Conservation (phyloP, 2,113 vertebrate genomes). For the Melospiza georgiana region DNA sequence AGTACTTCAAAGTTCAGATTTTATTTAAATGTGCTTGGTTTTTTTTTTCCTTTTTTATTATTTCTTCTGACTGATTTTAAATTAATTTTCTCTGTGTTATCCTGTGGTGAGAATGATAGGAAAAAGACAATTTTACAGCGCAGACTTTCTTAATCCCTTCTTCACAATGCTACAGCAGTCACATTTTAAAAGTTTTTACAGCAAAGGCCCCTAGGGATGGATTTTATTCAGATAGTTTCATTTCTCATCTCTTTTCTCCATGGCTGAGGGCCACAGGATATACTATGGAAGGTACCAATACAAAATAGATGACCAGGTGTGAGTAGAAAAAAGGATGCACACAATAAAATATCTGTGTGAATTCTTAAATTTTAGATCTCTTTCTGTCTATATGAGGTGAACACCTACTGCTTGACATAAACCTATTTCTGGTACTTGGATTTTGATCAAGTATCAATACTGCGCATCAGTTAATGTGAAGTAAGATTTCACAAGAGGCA, state of each 20-base stretch:
- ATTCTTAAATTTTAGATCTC: not conserved
- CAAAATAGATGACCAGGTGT: not conserved
- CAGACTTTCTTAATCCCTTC: not conserved
- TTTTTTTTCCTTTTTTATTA: not conserved
- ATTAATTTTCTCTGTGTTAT: not conserved
- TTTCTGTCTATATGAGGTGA: not conserved
- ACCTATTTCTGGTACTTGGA: not conserved
- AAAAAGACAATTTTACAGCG: not conserved
- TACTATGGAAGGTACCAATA: accelerated
- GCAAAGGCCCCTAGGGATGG: not conserved
- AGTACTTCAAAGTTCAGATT: not conserved
- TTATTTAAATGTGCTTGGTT: not conserved
- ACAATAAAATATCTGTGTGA: not conserved
- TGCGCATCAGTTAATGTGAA: not conserved
- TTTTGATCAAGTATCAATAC: not conserved
- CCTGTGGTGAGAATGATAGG: not conserved
- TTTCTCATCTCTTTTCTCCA: not conserved
- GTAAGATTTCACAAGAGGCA: not conserved
- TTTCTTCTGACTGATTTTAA: not conserved
- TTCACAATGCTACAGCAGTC: not conserved
- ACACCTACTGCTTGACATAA: not conserved
- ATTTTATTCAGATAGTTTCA: not conserved
- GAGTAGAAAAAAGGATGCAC: not conserved
- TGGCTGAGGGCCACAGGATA: not conserved
- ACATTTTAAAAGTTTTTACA: not conserved